Conservation (phyloP, 2,113 vertebrate species). For the Dipodomys ordii region DNA sequence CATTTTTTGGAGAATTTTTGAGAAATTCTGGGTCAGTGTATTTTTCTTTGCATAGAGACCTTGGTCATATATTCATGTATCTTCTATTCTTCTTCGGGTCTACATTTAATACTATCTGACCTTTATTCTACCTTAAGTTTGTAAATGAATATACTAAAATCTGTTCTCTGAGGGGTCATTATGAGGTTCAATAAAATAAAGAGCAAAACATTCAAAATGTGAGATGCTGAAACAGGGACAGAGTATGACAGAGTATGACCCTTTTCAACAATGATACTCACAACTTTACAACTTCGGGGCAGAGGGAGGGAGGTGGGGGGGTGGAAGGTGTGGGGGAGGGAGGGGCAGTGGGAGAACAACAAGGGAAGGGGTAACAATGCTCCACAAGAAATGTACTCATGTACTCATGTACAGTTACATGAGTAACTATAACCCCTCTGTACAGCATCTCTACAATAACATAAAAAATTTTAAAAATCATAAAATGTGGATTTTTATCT, state of each 20-base stretch:
- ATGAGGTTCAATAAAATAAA: conserved; percentile 37
- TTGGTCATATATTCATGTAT: background rate
- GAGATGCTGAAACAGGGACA: too few relatives aligned
- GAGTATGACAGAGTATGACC: too few relatives aligned
- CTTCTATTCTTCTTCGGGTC: background rate
- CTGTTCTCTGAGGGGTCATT: conserved; percentile 3
- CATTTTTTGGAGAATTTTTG: background rate
- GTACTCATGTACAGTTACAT: too few relatives aligned
- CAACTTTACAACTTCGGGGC: too few relatives aligned
- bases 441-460: too few relatives aligned
- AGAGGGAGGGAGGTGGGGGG: too few relatives aligned
- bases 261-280: too few relatives aligned
- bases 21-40: background rate
- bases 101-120: conserved; percentile 22
- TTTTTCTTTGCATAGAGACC: background rate
- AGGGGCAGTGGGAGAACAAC: too few relatives aligned
- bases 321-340: too few relatives aligned
- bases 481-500: background rate
- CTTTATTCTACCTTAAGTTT: conserved; percentile 14
- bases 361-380: too few relatives aligned
- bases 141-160: conserved; percentile 43
- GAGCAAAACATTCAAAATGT: background rate
- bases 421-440: too few relatives aligned
- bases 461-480: background rate
- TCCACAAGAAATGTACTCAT: too few relatives aligned